Evolutionary conservation across 2,888 invertebrate genomes (phyloP), one percentile per base, ranked within the genome.

Genomic region (Micoletzkya japonica): DNA sequence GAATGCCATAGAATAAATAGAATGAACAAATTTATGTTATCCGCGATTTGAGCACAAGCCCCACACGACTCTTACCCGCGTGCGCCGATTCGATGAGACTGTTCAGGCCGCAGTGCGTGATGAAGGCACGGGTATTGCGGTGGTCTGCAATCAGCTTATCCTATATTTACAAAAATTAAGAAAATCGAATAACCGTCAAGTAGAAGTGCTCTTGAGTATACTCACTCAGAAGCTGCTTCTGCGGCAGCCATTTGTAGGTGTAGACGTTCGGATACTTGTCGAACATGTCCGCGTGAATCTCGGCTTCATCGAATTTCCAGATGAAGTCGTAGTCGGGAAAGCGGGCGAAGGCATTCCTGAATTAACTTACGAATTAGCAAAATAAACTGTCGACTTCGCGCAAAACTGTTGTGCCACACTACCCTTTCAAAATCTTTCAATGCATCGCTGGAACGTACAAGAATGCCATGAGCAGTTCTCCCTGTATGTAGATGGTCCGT

Each of bases 161-260:
- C 4, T 56, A 28, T 6, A 30, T 56, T 28, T 28, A 56, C 3
- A 34, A 58, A 44, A 44, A 44, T 44, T 10, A 44, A 57, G 20
- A 57, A 57, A 30, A 7, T 34, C 37, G 34, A 61, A 49, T 30
- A 44, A 7, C 1, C 17, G 24, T 20, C 10, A 24, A 44, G 24
- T 39, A 44, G 17, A n/a, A n/a, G n/a, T n/a, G n/a, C n/a, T n/a
- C n/a, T n/a, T n/a, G 10, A 10, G 10, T 7, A 20, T 24, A 58
- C 68, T 44, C 32, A 68, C 68, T 58, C 20, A 68, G 49, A 4
- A 68, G 32, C 0, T 34, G 26, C 58, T 68, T 68, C 58, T 68
- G 68, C 34, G 68, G 68, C 10, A 68, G 58, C 68, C 68, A 68
- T 34, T 49, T 58, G 68, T 57, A 68, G 26, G 68, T 30, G 49